Conservation (phyloP, 2,113 vertebrate genomes). For the Coregonus clupeaformis region DNA sequence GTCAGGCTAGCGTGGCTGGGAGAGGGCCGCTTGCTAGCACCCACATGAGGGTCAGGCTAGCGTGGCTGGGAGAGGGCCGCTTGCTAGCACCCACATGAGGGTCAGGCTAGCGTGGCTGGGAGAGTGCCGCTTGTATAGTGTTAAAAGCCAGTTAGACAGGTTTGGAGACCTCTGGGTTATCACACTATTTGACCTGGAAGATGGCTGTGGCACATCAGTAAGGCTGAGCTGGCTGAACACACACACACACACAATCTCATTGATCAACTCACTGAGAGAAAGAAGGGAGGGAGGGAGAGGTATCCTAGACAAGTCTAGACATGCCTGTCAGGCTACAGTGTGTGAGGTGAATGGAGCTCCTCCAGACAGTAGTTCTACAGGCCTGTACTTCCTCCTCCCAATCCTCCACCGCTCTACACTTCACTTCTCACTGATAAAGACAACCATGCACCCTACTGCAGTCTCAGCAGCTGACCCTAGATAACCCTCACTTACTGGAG, state of each 20-base stretch:
- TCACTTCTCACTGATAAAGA: constrained; percentile 25
- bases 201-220: constrained; percentile 11
- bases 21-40: no score
- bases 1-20: no score
- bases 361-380: constrained; percentile 13
- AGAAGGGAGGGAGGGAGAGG: not conserved
- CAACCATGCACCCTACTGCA: constrained; percentile 3
- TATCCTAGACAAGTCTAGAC: constrained; percentile 13
- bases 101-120: not conserved
- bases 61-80: no score
- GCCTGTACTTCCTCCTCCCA: not conserved
- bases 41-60: not conserved
- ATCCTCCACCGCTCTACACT: not conserved
- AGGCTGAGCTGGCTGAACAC: not conserved
- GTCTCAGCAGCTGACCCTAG: constrained; percentile 41
- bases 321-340: constrained; percentile 10
- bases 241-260: not conserved
- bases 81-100: not conserved
- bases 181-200: constrained; percentile 17
- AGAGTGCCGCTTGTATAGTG: not conserved
- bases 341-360: constrained; percentile 20
- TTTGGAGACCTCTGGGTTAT: not conserved
- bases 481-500: constrained; percentile 40
- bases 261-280: constrained; percentile 9
- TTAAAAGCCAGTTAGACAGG: not conserved